Conservation (phyloP, 2,888 invertebrate species). For the Pseudococcus jackbeardsleyi region DNA sequence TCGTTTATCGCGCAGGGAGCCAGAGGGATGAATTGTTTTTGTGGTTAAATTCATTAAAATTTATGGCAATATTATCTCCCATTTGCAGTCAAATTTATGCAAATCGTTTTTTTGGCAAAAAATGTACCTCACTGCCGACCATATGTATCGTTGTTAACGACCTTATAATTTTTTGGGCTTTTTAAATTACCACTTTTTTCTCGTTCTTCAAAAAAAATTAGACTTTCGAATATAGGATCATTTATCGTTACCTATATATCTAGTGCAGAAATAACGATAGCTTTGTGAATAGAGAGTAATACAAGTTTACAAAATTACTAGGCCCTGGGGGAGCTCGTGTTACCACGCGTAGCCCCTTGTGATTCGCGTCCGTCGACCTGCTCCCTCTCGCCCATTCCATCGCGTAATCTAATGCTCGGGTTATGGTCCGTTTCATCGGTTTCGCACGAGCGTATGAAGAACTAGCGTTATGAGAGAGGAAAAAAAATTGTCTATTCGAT, state of each 20-base stretch:
- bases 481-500: conserved; percentile 13
- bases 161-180: neutral
- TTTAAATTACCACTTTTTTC: neutral
- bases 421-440: conserved; percentile 10
- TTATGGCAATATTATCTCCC: conserved; percentile 33
- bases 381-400: no score
- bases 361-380: neutral
- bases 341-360: neutral
- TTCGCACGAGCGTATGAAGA: neutral
- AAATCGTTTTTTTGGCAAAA: conserved; percentile 34
- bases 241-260: conserved; percentile 2
- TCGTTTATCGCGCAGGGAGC: neutral
- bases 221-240: neutral
- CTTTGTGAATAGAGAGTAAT: conserved; percentile 10
- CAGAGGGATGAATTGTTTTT: conserved; percentile 33
- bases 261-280: neutral
- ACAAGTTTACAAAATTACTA: conserved; percentile 10
- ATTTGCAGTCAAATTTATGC: conserved; percentile 42
- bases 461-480: neutral
- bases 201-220: neutral
- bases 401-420: neutral
- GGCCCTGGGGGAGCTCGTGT: conserved; percentile 9
- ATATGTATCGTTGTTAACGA: conserved; percentile 15
- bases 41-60: conserved; percentile 44
- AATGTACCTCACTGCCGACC: neutral